Base-by-base conservation (phyloP, 2,888 invertebrate genomes). In the Oscheius sp. region DNA sequence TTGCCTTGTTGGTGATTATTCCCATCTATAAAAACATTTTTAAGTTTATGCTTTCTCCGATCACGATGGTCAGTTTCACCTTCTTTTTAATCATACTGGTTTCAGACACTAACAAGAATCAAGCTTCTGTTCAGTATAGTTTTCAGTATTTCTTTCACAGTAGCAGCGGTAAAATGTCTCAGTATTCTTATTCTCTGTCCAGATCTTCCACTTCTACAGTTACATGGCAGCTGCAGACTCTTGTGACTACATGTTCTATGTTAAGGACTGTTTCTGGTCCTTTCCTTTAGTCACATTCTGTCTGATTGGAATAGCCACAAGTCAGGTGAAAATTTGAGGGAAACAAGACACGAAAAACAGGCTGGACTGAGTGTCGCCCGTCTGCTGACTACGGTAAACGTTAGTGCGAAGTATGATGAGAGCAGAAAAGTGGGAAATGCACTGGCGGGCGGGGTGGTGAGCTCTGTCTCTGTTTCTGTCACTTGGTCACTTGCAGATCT, bases 301-400 rank as follows among this genome's bases (percentile, higher is more conserved):
- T 58, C 70, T 70, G 29, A 59, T 70, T 58, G 70, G 70, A 47
- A 42, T 58, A 13, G 70, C 55, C n/a, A 70, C 70, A 2, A 70
- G 55, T 50, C 58, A 58, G 59, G 70, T 70, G 33, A 42, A n/a
- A 9, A 32, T 7, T 62, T 11, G n/a, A 58, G 4, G 11, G 29
- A 32, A 60, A 60, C 21, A 32, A 33, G 32, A 33, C n/a, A 21
- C 9, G 10, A n/a, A 5, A 63, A 50, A 48, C 50, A 68, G 68
- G 68, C 68, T 9, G 68, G 68, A 21, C 42, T 68, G n/a, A 35
- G 35, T n/a, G 55, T 68, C 11, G 55, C 68, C 13, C 11, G 68
- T 29, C 37, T 68, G 3, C 42, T 68, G 9, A 55, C 55, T 11
- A 68, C 68, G 1, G 37, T 68, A 35, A 55, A 68, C 35, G 68